Evolutionary conservation across 2,113 vertebrate species (phyloP), one percentile per base, ranked within the genome.

Genomic region (Thamnaconus septentrionalis): DNA sequence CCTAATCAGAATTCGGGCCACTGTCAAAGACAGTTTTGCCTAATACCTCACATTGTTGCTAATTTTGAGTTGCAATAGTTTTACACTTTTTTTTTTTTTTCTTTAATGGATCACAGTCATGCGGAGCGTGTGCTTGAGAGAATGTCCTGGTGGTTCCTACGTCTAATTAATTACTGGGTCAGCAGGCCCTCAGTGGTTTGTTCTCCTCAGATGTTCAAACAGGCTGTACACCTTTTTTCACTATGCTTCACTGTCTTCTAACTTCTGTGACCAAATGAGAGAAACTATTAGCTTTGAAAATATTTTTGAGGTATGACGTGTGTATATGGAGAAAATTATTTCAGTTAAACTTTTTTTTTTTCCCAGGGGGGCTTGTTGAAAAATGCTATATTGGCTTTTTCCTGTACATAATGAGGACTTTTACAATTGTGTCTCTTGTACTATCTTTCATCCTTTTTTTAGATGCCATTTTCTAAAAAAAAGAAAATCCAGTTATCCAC

Each of bases 401-500:
- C 88, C 83, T 93, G 90, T 92, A 92, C 85, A 92, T 91, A 91
- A 80, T 79, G 89, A 91, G 88, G 89, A 88, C 85, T 91, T 91
- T 92, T 92, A 91, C 89, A 82, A 80, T 87, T 85, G 79, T 80
- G 81, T 89, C 87, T 85, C 85, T 87, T 87, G 69, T 89, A 88
- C 83, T 83, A 86, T 88, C 86, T 83, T 84, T 87, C 88, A 85
- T 88, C 73, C 66, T 81, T 87, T 88, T 87, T 90, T 90, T 90
- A 90, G 84, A 87, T 84, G 71, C 85, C 75, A 84, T 90, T 92
- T 91, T 92, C 88, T 88, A 90, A 90, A 90, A 83, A 31, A 31
- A 31, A 31, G 2, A 31, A 31, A 74, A 75, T 87, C 78, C 76
- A 85, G 72, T 85, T 81, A 86, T 86, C 82, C 82, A 64, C 47